Evolutionary conservation across 2,797 vertebrate genomes (phyloP).

Genomic region (Nothura maculosa): DNA sequence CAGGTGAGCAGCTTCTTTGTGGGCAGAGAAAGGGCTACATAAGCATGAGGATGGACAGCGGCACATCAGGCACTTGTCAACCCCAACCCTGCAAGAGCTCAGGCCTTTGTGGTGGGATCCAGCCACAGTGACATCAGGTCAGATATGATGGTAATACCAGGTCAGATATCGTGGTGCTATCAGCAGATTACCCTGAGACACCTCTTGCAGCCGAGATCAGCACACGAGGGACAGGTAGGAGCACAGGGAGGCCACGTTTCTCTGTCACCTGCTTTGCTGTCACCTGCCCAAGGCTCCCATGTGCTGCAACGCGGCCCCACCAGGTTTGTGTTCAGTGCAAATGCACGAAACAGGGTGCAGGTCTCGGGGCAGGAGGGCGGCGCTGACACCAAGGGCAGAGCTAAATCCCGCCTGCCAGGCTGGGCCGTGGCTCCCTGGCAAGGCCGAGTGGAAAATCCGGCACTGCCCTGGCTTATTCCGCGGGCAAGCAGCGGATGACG

Average conservation of each 20-base stretch:
- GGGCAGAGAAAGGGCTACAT: not conserved
- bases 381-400: not conserved
- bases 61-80: not conserved
- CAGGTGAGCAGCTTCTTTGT: not conserved
- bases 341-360: not conserved
- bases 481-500: not conserved
- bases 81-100: not conserved
- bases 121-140: no score
- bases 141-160: no score
- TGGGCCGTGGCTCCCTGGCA: not conserved
- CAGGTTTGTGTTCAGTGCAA: not conserved
- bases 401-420: not conserved
- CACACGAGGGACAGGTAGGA: no score
- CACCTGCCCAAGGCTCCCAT: no score
- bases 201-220: no score
- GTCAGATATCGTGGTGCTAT: no score
- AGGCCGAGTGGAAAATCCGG: not conserved
- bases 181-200: no score
- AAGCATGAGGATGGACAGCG: not conserved
- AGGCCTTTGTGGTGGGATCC: not conserved
- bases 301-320: no score
- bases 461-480: not conserved
- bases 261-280: no score
- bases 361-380: not conserved
- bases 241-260: no score